Base-by-base conservation (phyloP, 2,888 invertebrate species). In the Serripes groenlandicus region DNA sequence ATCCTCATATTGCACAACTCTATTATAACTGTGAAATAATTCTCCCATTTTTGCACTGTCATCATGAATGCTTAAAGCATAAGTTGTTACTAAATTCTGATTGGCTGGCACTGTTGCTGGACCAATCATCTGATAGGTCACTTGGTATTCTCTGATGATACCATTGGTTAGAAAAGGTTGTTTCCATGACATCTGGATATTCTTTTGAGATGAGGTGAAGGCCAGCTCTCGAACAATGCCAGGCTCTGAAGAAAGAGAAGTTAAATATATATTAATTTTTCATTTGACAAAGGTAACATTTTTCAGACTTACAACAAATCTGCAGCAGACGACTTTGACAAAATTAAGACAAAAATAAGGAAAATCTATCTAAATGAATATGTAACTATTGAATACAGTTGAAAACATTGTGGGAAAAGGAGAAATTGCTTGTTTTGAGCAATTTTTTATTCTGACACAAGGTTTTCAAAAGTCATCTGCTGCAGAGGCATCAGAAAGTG, bases 221-320 rank as follows among this genome's bases (percentile, higher is more conserved):
- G 56, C 66, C 7, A 88, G 35, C 37, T 81, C 74, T 28, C 30
- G 69, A 15, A 91, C 83, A 37, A 75, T 71, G 3, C 86, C 90
- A 26, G 91, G 89, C 23, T 64, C 91, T 91, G 81, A 60, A 86
- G n/a, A n/a, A n/a, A n/a, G n/a, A n/a, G n/a, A n/a, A n/a, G n/a
- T n/a, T n/a, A n/a, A n/a, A n/a, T n/a, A n/a, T n/a, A n/a, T n/a
- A n/a, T n/a, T n/a, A n/a, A n/a, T 69, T 62, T n/a, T n/a, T n/a
- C n/a, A n/a, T n/a, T n/a, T n/a, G n/a, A n/a, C n/a, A n/a, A n/a
- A n/a, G n/a, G n/a, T n/a, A n/a, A n/a, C n/a, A n/a, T n/a, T n/a
- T n/a, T n/a, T n/a, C n/a, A n/a, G n/a, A n/a, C n/a, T n/a, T n/a
- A n/a, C n/a, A n/a, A n/a, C n/a, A n/a, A n/a, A n/a, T n/a, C n/a